These are phyloP conservation scores for Drosophila navojoa DNA, from an alignment of 1,140 invertebrate genomes.

Conservation along the genomic window DNA sequence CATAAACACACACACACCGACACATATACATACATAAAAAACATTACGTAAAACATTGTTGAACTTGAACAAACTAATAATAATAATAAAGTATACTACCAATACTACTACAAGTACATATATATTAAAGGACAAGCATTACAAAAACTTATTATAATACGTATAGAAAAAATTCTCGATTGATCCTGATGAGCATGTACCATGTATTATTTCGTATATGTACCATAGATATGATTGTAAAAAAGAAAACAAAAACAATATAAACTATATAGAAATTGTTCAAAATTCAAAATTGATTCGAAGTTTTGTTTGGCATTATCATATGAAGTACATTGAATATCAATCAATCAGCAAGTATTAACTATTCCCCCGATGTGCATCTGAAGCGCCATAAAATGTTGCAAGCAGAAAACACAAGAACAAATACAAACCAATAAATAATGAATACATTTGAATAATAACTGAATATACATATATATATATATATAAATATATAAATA, in stretches of 20 bases:
- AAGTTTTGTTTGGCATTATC: constrained; percentile 40
- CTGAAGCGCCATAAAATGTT: constrained; percentile 44
- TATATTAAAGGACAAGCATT: constrained; percentile 44
- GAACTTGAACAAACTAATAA: constrained; percentile 62
- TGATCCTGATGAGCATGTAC: constrained; percentile 65
- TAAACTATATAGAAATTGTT: constrained; percentile 34
- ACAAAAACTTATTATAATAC: constrained; percentile 55
- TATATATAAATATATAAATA: constrained; percentile 21
- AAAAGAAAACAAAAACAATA: constrained; percentile 35
- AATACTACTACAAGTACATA: constrained; percentile 35
- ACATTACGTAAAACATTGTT: constrained; percentile 63
- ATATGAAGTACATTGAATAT: constrained; percentile 35
- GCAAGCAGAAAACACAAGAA: constrained; percentile 21
- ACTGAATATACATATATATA: constrained; percentile 7
- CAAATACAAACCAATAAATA: constrained; percentile 18
- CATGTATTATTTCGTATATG: constrained; percentile 73
- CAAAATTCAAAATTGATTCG: constrained; percentile 31
- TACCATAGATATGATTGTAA: constrained; percentile 64
- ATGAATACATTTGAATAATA: constrained; percentile 21
- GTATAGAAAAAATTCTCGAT: constrained; percentile 71
- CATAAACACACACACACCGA: constrained; percentile 23
- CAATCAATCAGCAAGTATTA: constrained; percentile 53
- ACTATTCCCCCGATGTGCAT: constrained; percentile 44
- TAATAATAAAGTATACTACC: constrained; percentile 34
- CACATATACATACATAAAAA: constrained; percentile 18